Base-by-base conservation (phyloP, 2,888 invertebrate species). In the Calliopum simillimum region DNA sequence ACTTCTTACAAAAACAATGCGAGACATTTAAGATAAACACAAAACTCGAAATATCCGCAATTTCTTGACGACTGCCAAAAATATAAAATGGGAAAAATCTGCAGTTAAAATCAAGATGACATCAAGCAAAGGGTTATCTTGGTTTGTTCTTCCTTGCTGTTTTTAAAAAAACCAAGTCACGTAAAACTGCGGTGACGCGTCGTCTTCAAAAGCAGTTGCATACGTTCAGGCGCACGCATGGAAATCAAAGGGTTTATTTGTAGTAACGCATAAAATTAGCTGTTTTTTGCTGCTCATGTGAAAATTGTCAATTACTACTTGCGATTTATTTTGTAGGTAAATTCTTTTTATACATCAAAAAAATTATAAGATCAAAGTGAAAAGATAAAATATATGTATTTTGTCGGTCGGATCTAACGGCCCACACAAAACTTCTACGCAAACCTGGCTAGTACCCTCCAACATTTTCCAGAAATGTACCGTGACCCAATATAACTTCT, bases 11-110 rank as follows among this genome's bases (percentile, higher is more conserved):
- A 63, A 66, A 70, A 69, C 63, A 69, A 71, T 59, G 51, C 56
- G 71, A 66, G 47, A 69, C 62, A 44, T 19, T 43, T 19, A 72
- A 72, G 72, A 72, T 72, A 72, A 72, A 72, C 43, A 72, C 53
- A 70, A 72, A 68, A 64, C 55, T 68, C 21, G 55, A 69, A 69
- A 68, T 41, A 66, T 66, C 68, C 68, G 68, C 71, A 71, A 53
- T 21, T 56, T 53, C 65, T 65, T 65, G 65, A 59, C 61, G 46
- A 59, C 70, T 51, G 68, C 68, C 70, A 66, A 70, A 58, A 59
- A 49, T 59, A 59, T 59, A 33, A 33, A 33, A 33, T 33, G 8
- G n/a, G 33, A 49, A 33, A n/a, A 33, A 47, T 33, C 8, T 19
- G 49, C 58, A 47, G 58, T 67, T 21, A 47, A 67, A 67, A 65